Base-by-base conservation (phyloP, 2,797 vertebrate genomes). In the Heteromormyrus szaboi region DNA sequence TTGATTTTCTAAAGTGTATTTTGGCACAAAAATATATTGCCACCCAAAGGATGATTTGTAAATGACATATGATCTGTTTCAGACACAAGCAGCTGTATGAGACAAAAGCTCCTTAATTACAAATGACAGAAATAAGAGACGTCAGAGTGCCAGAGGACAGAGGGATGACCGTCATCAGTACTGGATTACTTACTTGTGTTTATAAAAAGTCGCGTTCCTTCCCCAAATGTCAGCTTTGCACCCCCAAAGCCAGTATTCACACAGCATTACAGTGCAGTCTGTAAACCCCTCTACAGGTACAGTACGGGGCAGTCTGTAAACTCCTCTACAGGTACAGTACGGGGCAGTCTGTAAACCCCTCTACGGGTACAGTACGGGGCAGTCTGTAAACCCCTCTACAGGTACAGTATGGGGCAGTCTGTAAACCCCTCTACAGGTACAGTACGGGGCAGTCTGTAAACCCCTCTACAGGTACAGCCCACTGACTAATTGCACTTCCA, bases 161-260 rank as follows among this genome's bases (percentile, higher is more conserved):
- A 41, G 72, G 17, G 37, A 19, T 19, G 33, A 44, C 72, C 7
- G 2, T 44, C 72, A 79, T 41, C 6, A 44, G 0, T 44, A 7
- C 72, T 41, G 6, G 37, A 68, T 79, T 5, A 89, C 53, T 87
- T 89, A 91, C 91, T 86, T 89, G 91, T 54, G 72, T 87, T 85
- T n/a, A 91, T 81, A 25, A 54, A 89, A n/a, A 92, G 72, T 46
- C 88, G 87, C 9, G 88, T 90, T 68, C 92, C 89, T 56, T 72
- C 54, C 37, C 90, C 91, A 90, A 93, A 91, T 88, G 91, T 88
- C 2, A 92, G 0, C 79, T 90, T 91, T 87, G 87, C 56, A 17
- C 37, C 17, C 86, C 54, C 91, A 51, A 11, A 46, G 17, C 59
- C 88, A 65, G n/a, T 51, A 89, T 87, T 84, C 89, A 89, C 89